Base-by-base conservation (phyloP, 2,797 vertebrate species). In the Sebastes hopkinsi region DNA sequence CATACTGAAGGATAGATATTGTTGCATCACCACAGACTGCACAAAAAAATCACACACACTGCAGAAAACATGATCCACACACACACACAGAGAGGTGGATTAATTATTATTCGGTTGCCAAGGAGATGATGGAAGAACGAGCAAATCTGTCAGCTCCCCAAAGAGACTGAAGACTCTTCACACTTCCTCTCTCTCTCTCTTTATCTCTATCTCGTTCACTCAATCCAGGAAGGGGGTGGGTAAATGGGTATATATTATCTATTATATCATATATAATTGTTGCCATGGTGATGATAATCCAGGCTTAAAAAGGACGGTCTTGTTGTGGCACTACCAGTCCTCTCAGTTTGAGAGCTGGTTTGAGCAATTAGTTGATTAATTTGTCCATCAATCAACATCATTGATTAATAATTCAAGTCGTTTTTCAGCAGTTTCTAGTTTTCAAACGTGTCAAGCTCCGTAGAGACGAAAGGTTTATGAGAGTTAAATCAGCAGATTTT, bases 41-140 rank as follows among this genome's bases (percentile, higher is more conserved):
- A 67, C 42, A 70, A 27, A 72, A 75, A 82, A 46, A 46, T 46
- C 55, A 67, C 42, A 61, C 62, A 76, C 72, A 81, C 46, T 46
- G 76, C 70, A 74, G 72, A 72, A 71, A 78, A 58, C 72, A 83
- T 36, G 12, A 32, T 25, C 5, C 67, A 9, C 54, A 61, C 65
- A 60, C 67, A 52, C 70, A 73, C 50, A 61, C 32, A 65, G 18
- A 76, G 80, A 85, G 80, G 75, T 79, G 82, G 86, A 91, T 91
- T 90, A 87, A 93, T 92, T 91, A 90, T 92, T 88, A 91, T 92
- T 89, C 89, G 4, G 91, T 92, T 93, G 83, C 88, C 89, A 87
- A 56, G 89, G 92, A 77, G 90, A 92, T 85, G 86, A 91, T 90
- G 88, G 88, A 88, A 83, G 91, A 92, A 91, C 23, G 83, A 89